A percentile compares a stretch with the other conserved stretches of the same genome.
Evolutionary conservation across 1,140 invertebrate genomes (phyloP).

Genomic region (Zaprionus ghesquierei): DNA sequence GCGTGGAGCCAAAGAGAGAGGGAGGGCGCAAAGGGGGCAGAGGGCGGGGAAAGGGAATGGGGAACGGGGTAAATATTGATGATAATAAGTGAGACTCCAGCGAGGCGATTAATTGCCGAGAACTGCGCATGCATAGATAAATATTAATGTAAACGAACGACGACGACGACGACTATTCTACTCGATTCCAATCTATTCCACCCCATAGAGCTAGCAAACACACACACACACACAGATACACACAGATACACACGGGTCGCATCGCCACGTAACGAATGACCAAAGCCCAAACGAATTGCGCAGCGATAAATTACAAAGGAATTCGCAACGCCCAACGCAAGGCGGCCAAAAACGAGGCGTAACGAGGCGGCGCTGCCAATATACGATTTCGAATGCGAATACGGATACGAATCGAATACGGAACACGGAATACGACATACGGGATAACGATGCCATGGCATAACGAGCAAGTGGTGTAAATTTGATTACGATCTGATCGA

Average conservation of each 20-base stretch:
- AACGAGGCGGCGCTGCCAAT: conserved; percentile 9
- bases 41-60: not conserved
- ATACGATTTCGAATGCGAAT: not conserved
- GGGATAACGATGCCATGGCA: not conserved
- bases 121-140: conserved; percentile 44
- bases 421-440: not conserved
- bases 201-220: conserved; percentile 22
- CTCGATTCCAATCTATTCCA: conserved; percentile 23
- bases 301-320: conserved; percentile 66
- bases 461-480: conserved; percentile 11
- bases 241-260: not conserved
- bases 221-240: conserved; percentile 2
- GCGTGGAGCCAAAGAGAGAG: not conserved
- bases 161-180: not conserved
- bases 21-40: not conserved
- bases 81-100: conserved; percentile 27
- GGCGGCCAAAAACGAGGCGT: conserved; percentile 37
- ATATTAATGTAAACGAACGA: conserved; percentile 29
- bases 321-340: conserved; percentile 61
- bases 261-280: conserved; percentile 50
- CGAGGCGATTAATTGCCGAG: conserved; percentile 65
- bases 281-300: conserved; percentile 72
- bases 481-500: conserved; percentile 3
- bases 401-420: not conserved
- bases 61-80: conserved; percentile 19